Conservation (phyloP, 2,113 vertebrate species). For the Heloderma charlesbogerti region DNA sequence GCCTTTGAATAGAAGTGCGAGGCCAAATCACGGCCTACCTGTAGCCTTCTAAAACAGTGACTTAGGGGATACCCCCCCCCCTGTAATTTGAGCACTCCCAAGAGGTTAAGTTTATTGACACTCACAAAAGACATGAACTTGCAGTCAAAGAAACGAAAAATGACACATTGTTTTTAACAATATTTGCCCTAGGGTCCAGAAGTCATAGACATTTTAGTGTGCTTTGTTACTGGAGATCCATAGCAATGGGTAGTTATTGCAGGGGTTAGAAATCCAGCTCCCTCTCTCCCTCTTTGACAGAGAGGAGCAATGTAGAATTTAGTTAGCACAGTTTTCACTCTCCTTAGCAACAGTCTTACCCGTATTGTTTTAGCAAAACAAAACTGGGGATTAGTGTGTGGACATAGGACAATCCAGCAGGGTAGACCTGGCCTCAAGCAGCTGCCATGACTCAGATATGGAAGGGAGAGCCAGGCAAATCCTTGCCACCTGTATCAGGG, state of each 20-base stretch:
- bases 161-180: not conserved
- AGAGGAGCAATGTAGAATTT: not conserved
- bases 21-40: constrained; percentile 1
- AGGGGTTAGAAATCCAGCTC: not conserved
- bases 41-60: not conserved
- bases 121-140: not conserved
- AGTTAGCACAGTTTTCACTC: not conserved
- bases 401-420: not conserved
- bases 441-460: not conserved
- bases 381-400: too few species aligned
- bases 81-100: not conserved
- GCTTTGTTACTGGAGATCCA: not conserved
- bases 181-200: not conserved
- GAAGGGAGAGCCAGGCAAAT: not conserved
- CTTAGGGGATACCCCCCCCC: not conserved
- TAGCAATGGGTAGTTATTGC: not conserved
- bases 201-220: not conserved
- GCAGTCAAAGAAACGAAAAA: not conserved
- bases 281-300: too few species aligned
- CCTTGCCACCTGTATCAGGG: not conserved
- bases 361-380: not conserved
- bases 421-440: not conserved
- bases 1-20: not conserved
- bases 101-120: not conserved
- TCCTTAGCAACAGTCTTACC: not conserved